Percentiles rank a stretch among this genome's conserved stretches.
phyloP scores from a whole-genome alignment of 2,113 vertebrate genomes.

The Clarias magur region DNA sequence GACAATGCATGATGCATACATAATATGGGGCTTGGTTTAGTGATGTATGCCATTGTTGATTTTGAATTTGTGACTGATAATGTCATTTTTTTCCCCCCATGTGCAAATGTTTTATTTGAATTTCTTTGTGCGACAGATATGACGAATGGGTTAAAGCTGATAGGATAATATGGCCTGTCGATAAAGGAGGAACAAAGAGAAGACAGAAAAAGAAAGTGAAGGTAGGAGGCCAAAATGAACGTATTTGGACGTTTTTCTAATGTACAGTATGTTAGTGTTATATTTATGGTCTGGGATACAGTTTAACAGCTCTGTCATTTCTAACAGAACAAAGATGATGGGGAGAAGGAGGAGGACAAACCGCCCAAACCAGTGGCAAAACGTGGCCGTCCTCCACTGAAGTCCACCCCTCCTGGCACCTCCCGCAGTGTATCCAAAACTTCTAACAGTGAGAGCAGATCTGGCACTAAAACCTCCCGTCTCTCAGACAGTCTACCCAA shows the following conservation, averaged over 20 bases:
- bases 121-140: slow-evolving; percentile 75
- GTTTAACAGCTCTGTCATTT: background rate
- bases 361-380: slow-evolving; percentile 73
- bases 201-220: slow-evolving; percentile 91
- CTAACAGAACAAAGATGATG: slow-evolving; percentile 88
- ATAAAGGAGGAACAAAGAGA: slow-evolving; percentile 90
- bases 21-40: background rate
- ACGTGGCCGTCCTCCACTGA: slow-evolving; percentile 88
- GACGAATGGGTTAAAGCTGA: slow-evolving; percentile 99
- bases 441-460: slow-evolving; percentile 78
- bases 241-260: background rate
- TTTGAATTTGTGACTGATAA: background rate
- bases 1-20: background rate
- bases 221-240: slow-evolving; percentile 56
- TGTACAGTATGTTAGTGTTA: background rate
- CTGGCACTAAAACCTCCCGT: slow-evolving; percentile 67
- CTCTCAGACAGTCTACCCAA: slow-evolving; percentile 73
- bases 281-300: background rate
- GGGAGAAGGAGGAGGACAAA: slow-evolving; percentile 81
- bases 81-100: background rate
- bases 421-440: slow-evolving; percentile 79
- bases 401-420: slow-evolving; percentile 78
- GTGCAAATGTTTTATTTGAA: background rate
- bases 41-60: background rate
- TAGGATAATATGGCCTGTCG: slow-evolving; percentile 94